phyloP scores from a whole-genome alignment of 2,113 vertebrate genomes.

The Zapornia atra region DNA sequence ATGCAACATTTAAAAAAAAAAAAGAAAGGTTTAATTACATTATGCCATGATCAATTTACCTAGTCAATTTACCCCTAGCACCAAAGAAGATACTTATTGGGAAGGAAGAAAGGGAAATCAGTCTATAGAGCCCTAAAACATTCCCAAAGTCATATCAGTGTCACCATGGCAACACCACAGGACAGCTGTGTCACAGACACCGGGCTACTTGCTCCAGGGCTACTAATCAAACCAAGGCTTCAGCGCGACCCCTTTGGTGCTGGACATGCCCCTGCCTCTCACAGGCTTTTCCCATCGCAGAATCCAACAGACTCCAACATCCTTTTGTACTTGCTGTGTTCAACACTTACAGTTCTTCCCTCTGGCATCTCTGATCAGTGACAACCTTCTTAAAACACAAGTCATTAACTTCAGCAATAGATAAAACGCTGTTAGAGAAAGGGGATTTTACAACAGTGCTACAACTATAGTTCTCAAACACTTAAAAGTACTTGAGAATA shows the following conservation, averaged over 20 bases:
- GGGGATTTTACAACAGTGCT: not conserved
- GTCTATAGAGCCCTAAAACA: not conserved
- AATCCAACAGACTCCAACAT: not conserved
- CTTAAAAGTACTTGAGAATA: not conserved
- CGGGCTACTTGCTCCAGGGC: not conserved
- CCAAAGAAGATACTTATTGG: not conserved
- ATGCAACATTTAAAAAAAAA: not conserved
- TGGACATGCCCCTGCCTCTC: not conserved
- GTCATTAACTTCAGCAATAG: not conserved
- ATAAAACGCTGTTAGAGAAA: not conserved
- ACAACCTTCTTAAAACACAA: not conserved
- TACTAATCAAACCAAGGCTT: not conserved
- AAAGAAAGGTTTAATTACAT: not conserved
- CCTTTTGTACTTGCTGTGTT: not conserved
- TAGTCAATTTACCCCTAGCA: not conserved
- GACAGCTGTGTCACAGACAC: not conserved
- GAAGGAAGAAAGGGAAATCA: not conserved
- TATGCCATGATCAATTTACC: not conserved
- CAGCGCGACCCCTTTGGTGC: not conserved
- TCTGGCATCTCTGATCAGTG: not conserved
- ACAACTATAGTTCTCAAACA: not conserved
- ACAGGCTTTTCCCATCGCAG: accelerated
- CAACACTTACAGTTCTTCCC: not conserved
- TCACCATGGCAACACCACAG: not conserved
- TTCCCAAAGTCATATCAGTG: not conserved